Evolutionary conservation across 2,797 vertebrate species (phyloP).

Genomic region (Neosilurus mollespiculum): DNA sequence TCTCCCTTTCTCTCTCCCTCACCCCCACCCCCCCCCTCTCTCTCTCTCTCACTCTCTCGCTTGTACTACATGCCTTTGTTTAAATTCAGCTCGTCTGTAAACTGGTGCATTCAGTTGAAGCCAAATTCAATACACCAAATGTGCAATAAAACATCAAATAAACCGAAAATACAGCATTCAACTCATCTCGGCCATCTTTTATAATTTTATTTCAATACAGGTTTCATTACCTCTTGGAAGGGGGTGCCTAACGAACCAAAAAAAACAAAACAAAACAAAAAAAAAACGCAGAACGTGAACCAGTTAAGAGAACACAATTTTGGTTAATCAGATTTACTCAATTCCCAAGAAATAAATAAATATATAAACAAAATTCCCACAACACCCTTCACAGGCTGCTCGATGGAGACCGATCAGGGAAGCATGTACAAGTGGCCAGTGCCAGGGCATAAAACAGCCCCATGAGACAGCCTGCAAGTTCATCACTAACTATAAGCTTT

Average conservation of each 20-base stretch:
- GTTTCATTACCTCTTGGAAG: too few relatives aligned
- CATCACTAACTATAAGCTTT: slow-evolving; percentile 69
- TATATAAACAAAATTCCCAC: slow-evolving; percentile 24
- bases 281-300: not conserved
- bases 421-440: not conserved
- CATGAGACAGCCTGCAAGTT: slow-evolving; percentile 27
- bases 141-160: too few relatives aligned
- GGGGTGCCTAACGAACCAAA: slow-evolving; percentile 11
- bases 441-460: not conserved
- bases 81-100: not conserved
- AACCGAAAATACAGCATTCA: not conserved
- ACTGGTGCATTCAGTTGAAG: not conserved
- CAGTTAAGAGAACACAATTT: slow-evolving; percentile 5
- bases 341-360: not conserved
- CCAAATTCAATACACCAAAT: not conserved
- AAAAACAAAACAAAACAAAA: not conserved
- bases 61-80: not conserved
- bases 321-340: slow-evolving; percentile 10
- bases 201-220: too few relatives aligned
- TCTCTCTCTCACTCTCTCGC: not conserved
- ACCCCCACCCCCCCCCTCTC: not conserved
- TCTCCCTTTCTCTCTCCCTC: not conserved
- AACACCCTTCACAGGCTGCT: slow-evolving; percentile 42
- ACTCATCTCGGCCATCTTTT: not conserved
- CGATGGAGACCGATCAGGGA: slow-evolving; percentile 48